phyloP scores from a whole-genome alignment of 2,113 vertebrate species.

The Leptosomus discolor region DNA sequence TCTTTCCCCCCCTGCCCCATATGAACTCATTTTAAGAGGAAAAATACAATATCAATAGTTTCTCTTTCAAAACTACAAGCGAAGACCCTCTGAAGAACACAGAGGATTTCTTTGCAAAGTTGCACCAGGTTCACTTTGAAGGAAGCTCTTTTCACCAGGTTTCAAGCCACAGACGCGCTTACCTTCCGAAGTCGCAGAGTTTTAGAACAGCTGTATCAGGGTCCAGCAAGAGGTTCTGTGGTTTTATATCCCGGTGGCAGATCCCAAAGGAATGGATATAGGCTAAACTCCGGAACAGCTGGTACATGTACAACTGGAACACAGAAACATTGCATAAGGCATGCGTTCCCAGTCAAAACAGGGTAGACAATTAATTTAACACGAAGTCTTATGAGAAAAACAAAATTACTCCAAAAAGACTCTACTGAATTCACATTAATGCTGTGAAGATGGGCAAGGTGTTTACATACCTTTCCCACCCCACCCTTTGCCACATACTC shows the following conservation, averaged over 20 bases:
- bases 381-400: background rate
- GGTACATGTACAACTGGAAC: slow-evolving; percentile 98
- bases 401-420: background rate
- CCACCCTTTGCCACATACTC: background rate
- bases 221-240: slow-evolving; percentile 98
- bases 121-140: background rate
- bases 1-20: background rate
- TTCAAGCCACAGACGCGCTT: background rate
- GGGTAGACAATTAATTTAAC: background rate
- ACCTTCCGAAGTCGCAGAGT: slow-evolving; percentile 99
- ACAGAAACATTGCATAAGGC: slow-evolving; percentile 11
- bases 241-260: slow-evolving; percentile 99
- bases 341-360: background rate
- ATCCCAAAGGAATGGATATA: slow-evolving; percentile 99
- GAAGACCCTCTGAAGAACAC: background rate
- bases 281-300: slow-evolving; percentile 98
- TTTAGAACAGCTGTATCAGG: slow-evolving; percentile 99
- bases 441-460: background rate
- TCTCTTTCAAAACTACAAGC: background rate
- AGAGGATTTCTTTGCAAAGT: background rate
- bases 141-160: background rate
- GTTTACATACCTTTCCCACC: background rate
- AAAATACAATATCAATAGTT: rapidly evolving
- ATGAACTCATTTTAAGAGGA: background rate
- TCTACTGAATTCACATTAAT: background rate